These are phyloP conservation scores for Cyprinus carpio DNA, from an alignment of 2,113 vertebrate species.

Conservation along the genomic window DNA sequence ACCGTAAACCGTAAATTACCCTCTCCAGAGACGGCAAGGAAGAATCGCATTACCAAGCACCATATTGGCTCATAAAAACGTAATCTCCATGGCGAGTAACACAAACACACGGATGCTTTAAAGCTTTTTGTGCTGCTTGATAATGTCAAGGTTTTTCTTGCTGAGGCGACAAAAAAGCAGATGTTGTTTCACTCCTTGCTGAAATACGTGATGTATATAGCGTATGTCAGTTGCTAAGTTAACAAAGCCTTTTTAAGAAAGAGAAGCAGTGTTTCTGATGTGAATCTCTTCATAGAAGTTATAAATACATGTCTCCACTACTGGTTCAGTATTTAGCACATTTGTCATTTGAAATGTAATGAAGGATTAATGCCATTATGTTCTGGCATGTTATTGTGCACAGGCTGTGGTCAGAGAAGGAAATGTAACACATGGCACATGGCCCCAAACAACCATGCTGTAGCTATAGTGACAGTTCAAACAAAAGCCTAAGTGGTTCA, in stretches of 20 bases:
- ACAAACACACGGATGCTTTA: constrained; percentile 21
- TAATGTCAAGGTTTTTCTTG: constrained; percentile 39
- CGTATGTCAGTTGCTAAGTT: background rate
- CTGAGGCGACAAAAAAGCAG: constrained; percentile 48
- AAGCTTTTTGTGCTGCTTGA: constrained; percentile 36
- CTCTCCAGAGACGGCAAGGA: constrained; percentile 37
- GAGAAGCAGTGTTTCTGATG: background rate
- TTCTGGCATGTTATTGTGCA: background rate
- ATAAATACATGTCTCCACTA: background rate
- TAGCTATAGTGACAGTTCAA: constrained; percentile 42
- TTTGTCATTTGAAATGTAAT: constrained; percentile 31
- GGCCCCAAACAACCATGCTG: constrained; percentile 13
- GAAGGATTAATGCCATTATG: constrained; percentile 8
- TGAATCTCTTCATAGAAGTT: constrained; percentile 1
- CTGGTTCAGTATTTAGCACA: constrained; percentile 8
- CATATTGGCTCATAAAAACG: constrained; percentile 54
- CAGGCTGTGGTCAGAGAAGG: constrained; percentile 21
- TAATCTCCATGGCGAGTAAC: constrained; percentile 45
- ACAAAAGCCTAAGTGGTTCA: constrained; percentile 39
- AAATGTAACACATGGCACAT: constrained; percentile 20
- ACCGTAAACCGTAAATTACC: constrained; percentile 44
- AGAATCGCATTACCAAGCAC: constrained; percentile 43
- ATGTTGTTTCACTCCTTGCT: constrained; percentile 5
- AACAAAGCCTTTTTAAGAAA: background rate
- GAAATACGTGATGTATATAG: background rate